phyloP scores from a whole-genome alignment of 2,113 vertebrate genomes.

The Echinops telfairi region DNA sequence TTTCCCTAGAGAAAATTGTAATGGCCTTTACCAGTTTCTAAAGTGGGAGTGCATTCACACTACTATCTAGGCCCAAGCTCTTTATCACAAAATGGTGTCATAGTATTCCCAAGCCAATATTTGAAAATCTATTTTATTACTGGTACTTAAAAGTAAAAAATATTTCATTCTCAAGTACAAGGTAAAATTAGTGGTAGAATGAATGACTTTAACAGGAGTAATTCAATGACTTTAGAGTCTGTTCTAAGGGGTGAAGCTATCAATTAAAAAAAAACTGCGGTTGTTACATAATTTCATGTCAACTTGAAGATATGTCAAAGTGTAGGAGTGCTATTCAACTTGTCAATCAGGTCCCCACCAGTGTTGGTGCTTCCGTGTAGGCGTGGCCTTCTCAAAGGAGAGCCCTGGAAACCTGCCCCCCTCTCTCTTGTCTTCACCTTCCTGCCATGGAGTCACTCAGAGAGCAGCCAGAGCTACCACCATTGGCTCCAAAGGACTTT shows the following conservation, averaged over 20 bases:
- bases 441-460: too few relatives aligned
- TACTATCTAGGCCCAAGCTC: too few relatives aligned
- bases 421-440: too few relatives aligned
- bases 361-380: too few relatives aligned
- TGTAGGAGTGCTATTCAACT: too few relatives aligned
- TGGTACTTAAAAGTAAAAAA: neutral
- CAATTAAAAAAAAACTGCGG: neutral
- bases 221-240: neutral
- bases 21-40: neutral
- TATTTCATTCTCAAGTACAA: neutral
- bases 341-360: too few relatives aligned
- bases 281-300: too few relatives aligned
- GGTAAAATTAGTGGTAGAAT: neutral
- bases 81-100: neutral
- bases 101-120: neutral
- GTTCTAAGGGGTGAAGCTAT: neutral
- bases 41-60: neutral
- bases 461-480: too few relatives aligned
- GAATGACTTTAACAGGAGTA: neutral
- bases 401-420: too few relatives aligned
- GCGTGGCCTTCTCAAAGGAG: too few relatives aligned
- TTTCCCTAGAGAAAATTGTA: neutral
- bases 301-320: too few relatives aligned
- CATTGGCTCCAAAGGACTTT: too few relatives aligned
- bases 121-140: conserved; percentile 3